Conservation (phyloP, 1,140 invertebrate genomes). For the Adoxophyes honmai region DNA sequence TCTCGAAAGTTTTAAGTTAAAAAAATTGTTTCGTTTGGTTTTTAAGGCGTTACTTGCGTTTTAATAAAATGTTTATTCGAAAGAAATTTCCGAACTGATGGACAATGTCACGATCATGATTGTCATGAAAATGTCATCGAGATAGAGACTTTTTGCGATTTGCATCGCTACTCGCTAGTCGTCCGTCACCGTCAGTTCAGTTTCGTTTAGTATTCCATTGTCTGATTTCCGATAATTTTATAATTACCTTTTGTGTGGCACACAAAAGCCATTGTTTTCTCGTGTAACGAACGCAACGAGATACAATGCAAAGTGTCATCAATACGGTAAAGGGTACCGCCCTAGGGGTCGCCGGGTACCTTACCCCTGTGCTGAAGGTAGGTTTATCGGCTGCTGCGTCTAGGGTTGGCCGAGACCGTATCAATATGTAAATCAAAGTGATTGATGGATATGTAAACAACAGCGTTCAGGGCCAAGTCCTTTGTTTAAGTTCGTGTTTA, state of each 20-base stretch:
- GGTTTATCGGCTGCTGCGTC: constrained; percentile 16
- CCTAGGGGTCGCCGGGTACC: constrained; percentile 95
- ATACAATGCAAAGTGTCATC: constrained; percentile 94
- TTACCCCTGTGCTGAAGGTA: constrained; percentile 95
- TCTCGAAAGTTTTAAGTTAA: too few relatives aligned
- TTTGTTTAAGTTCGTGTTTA: not conserved
- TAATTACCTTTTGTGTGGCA: constrained; percentile 8
- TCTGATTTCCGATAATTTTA: not conserved
- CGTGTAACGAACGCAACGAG: constrained; percentile 8
- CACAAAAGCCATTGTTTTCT: constrained; percentile 4
- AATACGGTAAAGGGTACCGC: constrained; percentile 97
- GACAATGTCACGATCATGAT: not conserved
- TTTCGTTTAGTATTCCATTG: not conserved
- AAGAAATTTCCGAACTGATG: not conserved
- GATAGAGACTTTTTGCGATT: not conserved
- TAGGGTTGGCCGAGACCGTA: constrained; percentile 15
- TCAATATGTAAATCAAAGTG: constrained; percentile 11
- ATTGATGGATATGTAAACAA: constrained; percentile 6
- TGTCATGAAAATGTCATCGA: not conserved
- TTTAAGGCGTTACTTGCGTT: too few relatives aligned
- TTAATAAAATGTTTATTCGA: not conserved
- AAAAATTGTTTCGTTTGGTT: too few relatives aligned
- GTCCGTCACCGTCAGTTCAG: not conserved
- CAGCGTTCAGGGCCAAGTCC: not conserved
- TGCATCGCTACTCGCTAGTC: too few relatives aligned